Percentiles rank a stretch among this genome's conserved stretches.
Evolutionary conservation across 1,140 invertebrate genomes (phyloP).

Genomic region (Trichonephila clavipes): DNA sequence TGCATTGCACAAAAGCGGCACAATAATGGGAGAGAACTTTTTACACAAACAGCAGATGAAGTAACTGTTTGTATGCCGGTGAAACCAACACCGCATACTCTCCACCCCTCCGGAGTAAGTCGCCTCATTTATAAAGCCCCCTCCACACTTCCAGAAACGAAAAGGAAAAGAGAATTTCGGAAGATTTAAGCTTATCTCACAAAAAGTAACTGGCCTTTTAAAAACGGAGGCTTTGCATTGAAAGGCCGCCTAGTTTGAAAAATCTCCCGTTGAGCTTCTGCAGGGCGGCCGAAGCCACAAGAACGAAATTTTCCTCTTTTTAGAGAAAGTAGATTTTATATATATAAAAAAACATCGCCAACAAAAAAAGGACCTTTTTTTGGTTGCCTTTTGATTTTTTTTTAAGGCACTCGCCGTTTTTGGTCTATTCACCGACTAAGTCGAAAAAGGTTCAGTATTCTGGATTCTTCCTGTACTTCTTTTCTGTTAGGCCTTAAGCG

Average conservation of each 20-base stretch:
- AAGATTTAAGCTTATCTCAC: conserved; percentile 54
- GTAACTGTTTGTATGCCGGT: background rate
- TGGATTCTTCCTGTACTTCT: background rate
- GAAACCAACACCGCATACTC: too few relatives aligned
- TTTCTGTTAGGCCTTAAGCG: background rate
- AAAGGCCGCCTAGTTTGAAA: conserved; percentile 10
- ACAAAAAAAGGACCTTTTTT: background rate
- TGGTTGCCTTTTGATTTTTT: background rate
- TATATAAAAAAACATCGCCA: conserved; percentile 3
- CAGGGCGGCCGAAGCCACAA: background rate
- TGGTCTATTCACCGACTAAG: conserved; percentile 23
- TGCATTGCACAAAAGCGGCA: background rate
- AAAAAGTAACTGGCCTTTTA: conserved; percentile 43
- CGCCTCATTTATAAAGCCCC: conserved; percentile 21
- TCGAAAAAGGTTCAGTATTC: background rate
- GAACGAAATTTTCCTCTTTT: conserved; percentile 16
- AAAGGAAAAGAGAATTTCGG: background rate
- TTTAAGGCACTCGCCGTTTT: background rate
- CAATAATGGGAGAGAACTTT: conserved; percentile 7
- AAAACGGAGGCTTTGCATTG: conserved; percentile 43
- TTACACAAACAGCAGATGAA: conserved; percentile 35
- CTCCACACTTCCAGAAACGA: background rate
- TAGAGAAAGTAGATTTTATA: background rate
- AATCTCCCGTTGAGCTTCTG: background rate
- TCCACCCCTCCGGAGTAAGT: background rate